phyloP scores from a whole-genome alignment of 2,113 vertebrate genomes.

The Hymenochirus boettgeri region DNA sequence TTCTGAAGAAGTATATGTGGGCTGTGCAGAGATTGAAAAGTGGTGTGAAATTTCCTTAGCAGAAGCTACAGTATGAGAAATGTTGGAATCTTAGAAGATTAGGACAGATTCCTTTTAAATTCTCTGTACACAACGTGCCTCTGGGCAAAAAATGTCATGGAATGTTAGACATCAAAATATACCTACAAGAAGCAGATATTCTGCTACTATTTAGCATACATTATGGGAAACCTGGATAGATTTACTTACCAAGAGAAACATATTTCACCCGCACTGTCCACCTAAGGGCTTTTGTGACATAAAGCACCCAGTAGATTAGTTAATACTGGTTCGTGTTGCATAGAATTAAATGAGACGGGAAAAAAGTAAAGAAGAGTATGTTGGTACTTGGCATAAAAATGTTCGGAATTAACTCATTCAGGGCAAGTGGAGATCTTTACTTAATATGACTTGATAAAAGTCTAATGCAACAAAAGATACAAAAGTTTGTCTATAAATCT shows the following conservation, averaged over 20 bases:
- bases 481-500: no score
- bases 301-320: not conserved
- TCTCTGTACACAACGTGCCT: slow-evolving; percentile 38
- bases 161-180: slow-evolving; percentile 36
- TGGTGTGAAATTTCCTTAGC: slow-evolving; percentile 38
- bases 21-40: slow-evolving; percentile 26
- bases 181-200: slow-evolving; percentile 10
- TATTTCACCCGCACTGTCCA: slow-evolving; percentile 11
- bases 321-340: no score
- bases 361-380: no score
- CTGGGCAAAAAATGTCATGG: slow-evolving; percentile 29
- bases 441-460: no score
- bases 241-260: slow-evolving; percentile 16
- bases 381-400: no score
- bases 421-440: no score
- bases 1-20: slow-evolving; percentile 34
- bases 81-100: slow-evolving; percentile 25
- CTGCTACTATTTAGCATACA: slow-evolving; percentile 17
- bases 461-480: no score
- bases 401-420: no score
- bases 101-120: slow-evolving; percentile 46
- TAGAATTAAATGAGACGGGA: no score
- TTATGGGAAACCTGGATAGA: slow-evolving; percentile 25
- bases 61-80: slow-evolving; percentile 13
- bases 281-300: slow-evolving; percentile 12